phyloP scores from a whole-genome alignment of 2,113 vertebrate species.

The Alethe castanea region DNA sequence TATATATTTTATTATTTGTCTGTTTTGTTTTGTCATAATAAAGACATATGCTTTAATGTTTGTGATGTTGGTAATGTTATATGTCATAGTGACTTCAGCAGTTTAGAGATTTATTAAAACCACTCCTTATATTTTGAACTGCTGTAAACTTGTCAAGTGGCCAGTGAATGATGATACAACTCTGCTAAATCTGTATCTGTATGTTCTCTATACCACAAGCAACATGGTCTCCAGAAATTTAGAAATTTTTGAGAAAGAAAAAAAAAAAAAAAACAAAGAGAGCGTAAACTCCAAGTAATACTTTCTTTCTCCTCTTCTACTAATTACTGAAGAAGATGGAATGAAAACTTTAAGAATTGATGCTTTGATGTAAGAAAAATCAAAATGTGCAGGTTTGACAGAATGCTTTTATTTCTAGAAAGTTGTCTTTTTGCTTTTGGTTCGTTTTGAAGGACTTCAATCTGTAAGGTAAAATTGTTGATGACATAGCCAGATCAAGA shows the following conservation, averaged over 20 bases:
- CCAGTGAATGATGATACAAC: neutral
- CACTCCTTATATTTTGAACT: neutral
- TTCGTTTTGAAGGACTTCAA: neutral
- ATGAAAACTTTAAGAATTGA: neutral
- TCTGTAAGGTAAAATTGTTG: neutral
- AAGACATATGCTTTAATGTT: neutral
- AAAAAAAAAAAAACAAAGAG: neutral
- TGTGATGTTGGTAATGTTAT: neutral
- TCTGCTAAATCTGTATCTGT: neutral
- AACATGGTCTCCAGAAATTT: neutral
- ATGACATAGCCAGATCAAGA: neutral
- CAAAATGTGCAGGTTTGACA: neutral
- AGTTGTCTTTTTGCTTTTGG: neutral
- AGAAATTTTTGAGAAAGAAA: neutral
- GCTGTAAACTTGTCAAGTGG: conserved; percentile 4
- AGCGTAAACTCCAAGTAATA: neutral
- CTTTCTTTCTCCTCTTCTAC: neutral
- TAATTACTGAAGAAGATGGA: neutral
- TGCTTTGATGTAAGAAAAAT: neutral
- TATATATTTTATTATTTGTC: neutral
- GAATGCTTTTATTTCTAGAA: neutral
- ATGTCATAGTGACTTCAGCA: neutral
- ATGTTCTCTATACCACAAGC: neutral
- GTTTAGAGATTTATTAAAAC: neutral
- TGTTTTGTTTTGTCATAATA: neutral